Percentiles rank a stretch among this genome's conserved stretches.
Conservation (phyloP, 1,140 invertebrate species). For the Portunus trituberculatus region DNA sequence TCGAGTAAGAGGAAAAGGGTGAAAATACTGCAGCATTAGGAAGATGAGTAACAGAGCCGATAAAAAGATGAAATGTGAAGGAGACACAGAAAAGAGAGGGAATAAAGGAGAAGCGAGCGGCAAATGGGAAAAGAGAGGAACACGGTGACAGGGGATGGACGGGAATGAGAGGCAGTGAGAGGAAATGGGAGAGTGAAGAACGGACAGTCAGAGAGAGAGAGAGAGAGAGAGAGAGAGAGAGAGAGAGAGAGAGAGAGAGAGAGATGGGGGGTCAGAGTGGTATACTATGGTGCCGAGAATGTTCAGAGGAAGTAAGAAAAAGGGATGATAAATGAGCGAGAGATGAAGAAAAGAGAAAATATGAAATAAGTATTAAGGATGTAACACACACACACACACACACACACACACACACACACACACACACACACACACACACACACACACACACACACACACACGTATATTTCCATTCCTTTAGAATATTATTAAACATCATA, state of each 20-base stretch:
- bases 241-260: neutral
- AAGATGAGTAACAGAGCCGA: neutral
- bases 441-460: neutral
- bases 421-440: slow-evolving; percentile 17
- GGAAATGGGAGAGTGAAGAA: neutral
- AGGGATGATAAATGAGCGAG: neutral
- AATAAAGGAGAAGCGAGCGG: neutral
- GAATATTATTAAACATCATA: no score
- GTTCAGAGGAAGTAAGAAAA: neutral
- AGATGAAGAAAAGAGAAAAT: neutral
- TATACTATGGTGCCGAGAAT: no score
- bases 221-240: neutral
- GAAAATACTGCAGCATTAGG: neutral
- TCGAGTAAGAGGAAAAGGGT: neutral
- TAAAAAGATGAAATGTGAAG: neutral
- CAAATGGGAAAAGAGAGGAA: neutral
- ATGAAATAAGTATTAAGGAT: no score
- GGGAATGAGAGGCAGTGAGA: neutral
- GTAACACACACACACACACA: neutral
- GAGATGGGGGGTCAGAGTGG: no score
- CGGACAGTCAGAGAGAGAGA: neutral
- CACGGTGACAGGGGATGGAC: neutral
- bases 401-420: slow-evolving; percentile 7
- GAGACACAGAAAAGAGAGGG: neutral
- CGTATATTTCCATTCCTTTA: neutral